Evolutionary conservation across 1,140 invertebrate species (phyloP).

Genomic region (Cherax quadricarinatus): DNA sequence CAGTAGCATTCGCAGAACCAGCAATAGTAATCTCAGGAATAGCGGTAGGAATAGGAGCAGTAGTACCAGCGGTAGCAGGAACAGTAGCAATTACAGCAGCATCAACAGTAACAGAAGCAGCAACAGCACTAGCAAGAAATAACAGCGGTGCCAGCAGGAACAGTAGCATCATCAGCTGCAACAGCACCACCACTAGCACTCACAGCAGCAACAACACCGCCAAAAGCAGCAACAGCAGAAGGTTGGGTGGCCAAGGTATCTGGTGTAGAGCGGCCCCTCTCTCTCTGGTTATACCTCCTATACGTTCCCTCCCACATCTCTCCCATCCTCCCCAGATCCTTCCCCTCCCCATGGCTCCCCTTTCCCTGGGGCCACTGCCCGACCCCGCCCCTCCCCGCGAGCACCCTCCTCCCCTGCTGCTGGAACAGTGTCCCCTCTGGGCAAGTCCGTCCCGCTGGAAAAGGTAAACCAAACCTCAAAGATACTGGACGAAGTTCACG

Average conservation of each 20-base stretch:
- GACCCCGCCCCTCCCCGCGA: not conserved
- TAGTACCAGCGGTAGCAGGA: no score
- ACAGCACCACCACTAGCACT: no score
- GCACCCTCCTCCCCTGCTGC: not conserved
- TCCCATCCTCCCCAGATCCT: not conserved
- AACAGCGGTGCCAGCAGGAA: not conserved
- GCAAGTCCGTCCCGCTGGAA: not conserved
- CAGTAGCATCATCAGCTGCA: not conserved
- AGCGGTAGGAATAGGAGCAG: no score
- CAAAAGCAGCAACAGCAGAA: not conserved
- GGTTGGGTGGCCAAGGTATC: slow-evolving; percentile 51
- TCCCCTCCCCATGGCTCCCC: not conserved
- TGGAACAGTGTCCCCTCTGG: not conserved
- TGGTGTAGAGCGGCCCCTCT: slow-evolving; percentile 7
- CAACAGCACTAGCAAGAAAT: no score
- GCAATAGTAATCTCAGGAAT: no score
- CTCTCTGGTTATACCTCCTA: not conserved
- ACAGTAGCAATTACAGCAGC: no score
- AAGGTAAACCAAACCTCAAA: slow-evolving; percentile 26
- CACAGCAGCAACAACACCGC: no score
- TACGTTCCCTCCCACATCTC: not conserved
- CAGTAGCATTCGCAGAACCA: no score
- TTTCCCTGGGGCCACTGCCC: not conserved
- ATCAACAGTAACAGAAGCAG: no score
- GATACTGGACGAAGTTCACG: slow-evolving; percentile 47